Evolutionary conservation across 2,113 vertebrate genomes (phyloP), one percentile per base, ranked within the genome.

Genomic region (Solea senegalensis): DNA sequence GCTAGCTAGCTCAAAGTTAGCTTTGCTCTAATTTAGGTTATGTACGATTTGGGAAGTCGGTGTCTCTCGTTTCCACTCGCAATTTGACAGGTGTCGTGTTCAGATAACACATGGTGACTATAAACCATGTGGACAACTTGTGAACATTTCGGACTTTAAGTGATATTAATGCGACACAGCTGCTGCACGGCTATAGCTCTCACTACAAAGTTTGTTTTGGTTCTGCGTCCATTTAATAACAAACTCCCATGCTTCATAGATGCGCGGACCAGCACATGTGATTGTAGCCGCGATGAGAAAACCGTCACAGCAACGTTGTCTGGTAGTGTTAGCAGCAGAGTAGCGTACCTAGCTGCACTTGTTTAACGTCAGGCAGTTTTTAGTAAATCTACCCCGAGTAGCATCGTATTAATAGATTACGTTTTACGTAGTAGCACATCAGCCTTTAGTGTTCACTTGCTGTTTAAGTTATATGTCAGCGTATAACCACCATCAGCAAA

Each of bases 1-100:
- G 72, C 27, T 75, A 57, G 84, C 79, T 88, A 86, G 79, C 60
- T 12, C 12, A 51, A 82, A 87, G 75, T 85, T 88, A 90, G 88
- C 83, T 46, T 53, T 55, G 48, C 50, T 79, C 57, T 14, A 1
- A 12, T 48, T 69, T 77, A 5, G 14, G 13, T 15, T 26, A 8
- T 45, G n/a, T 3, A 16, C 7, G 5, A 26, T 54, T 50, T 26
- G 7, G 10, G 7, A n/a, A 12, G 28, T 67, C 12, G 7, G 43
- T 28, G 10, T 51, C 14, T 12, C 21, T 5, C 9, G 3, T 34
- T 65, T 51, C 1, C 3, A 26, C 28, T 4, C 10, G 7, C 46
- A 14, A 46, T n/a, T 34, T n/a, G 4, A 12, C 16, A 2, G 15
- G 5, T 27, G 7, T 39, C 0, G 28, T 54, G 9, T 45, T 59